A percentile compares a stretch with the other conserved stretches of the same genome.
Conservation (phyloP, 2,113 vertebrate species). For the Balaeniceps rex region DNA sequence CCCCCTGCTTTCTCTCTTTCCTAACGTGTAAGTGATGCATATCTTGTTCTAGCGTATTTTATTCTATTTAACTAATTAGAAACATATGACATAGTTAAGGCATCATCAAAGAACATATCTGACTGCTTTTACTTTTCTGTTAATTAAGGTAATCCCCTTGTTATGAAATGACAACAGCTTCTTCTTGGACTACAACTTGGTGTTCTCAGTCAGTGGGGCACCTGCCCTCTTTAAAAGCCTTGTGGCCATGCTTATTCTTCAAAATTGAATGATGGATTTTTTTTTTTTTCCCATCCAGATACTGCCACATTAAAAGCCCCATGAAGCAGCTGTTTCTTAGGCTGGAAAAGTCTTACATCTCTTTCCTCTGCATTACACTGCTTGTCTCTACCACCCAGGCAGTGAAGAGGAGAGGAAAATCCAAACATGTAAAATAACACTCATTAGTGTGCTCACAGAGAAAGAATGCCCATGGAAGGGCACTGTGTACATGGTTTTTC, state of each 20-base stretch:
- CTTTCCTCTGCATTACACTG: not conserved
- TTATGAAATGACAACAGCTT: not conserved
- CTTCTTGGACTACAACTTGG: not conserved
- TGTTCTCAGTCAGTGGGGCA: not conserved
- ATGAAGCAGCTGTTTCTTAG: not conserved
- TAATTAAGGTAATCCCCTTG: not conserved
- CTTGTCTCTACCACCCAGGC: not conserved
- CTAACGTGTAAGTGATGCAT: not conserved
- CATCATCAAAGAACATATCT: not conserved
- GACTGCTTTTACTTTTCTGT: not conserved
- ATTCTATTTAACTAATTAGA: not conserved
- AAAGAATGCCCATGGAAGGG: not conserved
- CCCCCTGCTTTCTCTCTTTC: not conserved
- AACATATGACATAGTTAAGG: not conserved
- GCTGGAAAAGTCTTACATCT: not conserved
- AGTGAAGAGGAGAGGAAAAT: not conserved
- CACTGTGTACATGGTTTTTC: fast-evolving
- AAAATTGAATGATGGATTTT: not conserved
- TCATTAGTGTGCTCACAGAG: not conserved
- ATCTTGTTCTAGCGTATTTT: not conserved
- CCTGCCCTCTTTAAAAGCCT: not conserved
- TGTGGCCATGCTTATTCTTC: not conserved
- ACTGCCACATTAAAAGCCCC: not conserved
- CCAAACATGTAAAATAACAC: not conserved
- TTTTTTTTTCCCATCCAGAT: not conserved